Conservation (phyloP, 1,140 invertebrate genomes). For the Babylonia areolata region DNA sequence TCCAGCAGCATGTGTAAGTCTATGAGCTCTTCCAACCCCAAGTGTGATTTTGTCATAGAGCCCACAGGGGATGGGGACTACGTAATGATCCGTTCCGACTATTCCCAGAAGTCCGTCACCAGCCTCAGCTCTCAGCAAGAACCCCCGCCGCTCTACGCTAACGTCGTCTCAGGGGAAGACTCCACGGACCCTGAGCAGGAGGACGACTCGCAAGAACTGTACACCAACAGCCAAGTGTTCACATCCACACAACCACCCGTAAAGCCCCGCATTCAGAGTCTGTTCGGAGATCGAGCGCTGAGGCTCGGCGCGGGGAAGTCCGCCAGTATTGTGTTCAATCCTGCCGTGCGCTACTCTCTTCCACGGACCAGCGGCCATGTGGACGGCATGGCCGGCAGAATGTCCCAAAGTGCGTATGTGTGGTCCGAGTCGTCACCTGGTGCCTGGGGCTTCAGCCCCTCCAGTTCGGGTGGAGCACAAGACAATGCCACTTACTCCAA, state of each 20-base stretch:
- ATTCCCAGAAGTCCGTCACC: slow-evolving; percentile 19
- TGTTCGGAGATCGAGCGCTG: not conserved
- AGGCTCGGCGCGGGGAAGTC: not conserved
- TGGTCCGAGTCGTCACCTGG: not conserved
- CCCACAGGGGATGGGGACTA: slow-evolving; percentile 48
- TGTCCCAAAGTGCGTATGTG: slow-evolving; percentile 21
- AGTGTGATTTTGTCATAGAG: not conserved
- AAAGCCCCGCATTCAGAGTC: not conserved
- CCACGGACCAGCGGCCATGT: not conserved
- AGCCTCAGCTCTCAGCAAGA: not conserved
- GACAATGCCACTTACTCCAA: not conserved
- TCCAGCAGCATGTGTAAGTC: not conserved
- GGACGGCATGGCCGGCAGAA: not conserved
- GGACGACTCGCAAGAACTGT: slow-evolving; percentile 12
- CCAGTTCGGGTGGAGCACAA: not conserved
- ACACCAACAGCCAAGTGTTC: slow-evolving; percentile 31
- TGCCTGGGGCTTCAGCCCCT: not conserved
- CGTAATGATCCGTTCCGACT: slow-evolving; percentile 42
- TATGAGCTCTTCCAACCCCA: not conserved
- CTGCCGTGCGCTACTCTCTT: not conserved
- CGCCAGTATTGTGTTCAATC: not conserved
- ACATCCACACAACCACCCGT: slow-evolving; percentile 46
- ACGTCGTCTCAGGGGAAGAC: not conserved
- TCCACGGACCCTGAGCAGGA: not conserved
- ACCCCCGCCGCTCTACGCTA: not conserved